Percentiles rank a stretch among this genome's conserved stretches.
Conservation (phyloP, 2,113 vertebrate genomes). For the Gallinago undulata region DNA sequence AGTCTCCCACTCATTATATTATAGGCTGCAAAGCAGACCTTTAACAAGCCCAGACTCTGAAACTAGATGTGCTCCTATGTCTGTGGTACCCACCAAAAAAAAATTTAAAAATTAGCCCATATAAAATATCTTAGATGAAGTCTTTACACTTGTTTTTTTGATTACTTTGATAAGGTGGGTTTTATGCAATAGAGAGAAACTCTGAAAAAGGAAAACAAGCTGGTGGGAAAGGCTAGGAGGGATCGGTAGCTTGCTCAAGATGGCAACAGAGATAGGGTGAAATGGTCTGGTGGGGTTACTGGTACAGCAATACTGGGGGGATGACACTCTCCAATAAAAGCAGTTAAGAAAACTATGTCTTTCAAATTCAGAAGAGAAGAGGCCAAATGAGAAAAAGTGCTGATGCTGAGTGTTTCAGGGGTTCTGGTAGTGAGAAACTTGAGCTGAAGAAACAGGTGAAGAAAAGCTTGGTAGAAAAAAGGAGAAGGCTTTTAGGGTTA, state of each 20-base stretch:
- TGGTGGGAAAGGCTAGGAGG: neutral
- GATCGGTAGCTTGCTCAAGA: neutral
- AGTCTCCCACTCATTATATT: neutral
- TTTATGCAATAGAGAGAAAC: neutral
- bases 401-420: neutral
- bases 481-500: neutral
- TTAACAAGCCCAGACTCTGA: neutral
- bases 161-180: neutral
- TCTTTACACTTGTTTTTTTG: neutral
- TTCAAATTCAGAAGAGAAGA: neutral
- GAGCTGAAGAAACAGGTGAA: neutral
- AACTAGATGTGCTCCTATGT: neutral
- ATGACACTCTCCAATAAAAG: neutral
- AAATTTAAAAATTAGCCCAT: neutral
- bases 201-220: neutral
- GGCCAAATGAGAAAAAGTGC: neutral
- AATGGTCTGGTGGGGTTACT: neutral
- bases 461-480: neutral
- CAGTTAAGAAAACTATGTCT: neutral
- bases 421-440: neutral
- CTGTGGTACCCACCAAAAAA: neutral
- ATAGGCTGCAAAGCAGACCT: neutral
- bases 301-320: too few species aligned
- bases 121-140: neutral
- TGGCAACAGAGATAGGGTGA: neutral